Conservation (phyloP, 2,888 invertebrate genomes). For the Sussaba pulchella region DNA sequence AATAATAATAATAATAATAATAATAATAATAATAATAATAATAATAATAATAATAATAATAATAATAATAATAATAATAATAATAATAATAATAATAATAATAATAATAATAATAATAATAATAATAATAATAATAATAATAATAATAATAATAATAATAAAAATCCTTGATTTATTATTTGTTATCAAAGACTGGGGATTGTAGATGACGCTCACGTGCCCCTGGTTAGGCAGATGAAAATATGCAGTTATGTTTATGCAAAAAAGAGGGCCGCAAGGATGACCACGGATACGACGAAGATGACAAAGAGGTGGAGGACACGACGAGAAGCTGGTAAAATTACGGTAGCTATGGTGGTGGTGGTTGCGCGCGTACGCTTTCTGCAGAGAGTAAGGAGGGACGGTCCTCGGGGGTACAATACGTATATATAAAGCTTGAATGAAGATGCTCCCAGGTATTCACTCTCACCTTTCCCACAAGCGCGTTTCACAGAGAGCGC, state of each 20-base stretch:
- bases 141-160: slow-evolving; percentile 26
- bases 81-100: no score
- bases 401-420: slow-evolving; percentile 82
- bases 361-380: slow-evolving; percentile 75
- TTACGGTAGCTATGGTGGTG: slow-evolving; percentile 73
- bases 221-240: slow-evolving; percentile 40
- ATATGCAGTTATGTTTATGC: slow-evolving; percentile 29
- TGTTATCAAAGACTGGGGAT: slow-evolving; percentile 52
- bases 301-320: slow-evolving; percentile 44
- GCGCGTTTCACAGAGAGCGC: slow-evolving; percentile 74
- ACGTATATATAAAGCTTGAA: slow-evolving; percentile 84
- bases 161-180: slow-evolving; percentile 40
- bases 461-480: slow-evolving; percentile 84
- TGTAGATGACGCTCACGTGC: slow-evolving; percentile 44
- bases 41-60: no score
- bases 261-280: slow-evolving; percentile 17
- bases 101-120: background rate
- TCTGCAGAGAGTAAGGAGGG: slow-evolving; percentile 73
- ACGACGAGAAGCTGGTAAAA: slow-evolving; percentile 71
- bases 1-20: slow-evolving; percentile 1
- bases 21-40: slow-evolving; percentile 4
- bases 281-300: background rate
- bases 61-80: no score
- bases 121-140: slow-evolving; percentile 26
- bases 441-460: slow-evolving; percentile 84